Base-by-base conservation (phyloP, 1,140 invertebrate species). In the Sitophilus oryzae region DNA sequence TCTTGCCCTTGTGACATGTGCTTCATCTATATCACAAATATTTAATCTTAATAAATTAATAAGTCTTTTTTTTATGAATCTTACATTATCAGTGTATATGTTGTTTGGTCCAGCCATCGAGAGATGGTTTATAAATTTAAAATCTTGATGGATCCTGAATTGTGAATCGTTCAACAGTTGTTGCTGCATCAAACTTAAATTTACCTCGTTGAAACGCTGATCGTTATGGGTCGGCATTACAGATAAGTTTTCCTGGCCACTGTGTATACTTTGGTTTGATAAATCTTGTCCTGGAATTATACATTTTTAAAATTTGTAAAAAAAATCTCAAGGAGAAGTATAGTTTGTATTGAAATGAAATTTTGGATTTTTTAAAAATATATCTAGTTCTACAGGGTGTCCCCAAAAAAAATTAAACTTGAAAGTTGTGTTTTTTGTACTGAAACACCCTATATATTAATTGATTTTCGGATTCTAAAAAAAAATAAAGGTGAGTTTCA, bases 231-330 rank as follows among this genome's bases (percentile, higher is more conserved):
- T 19, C 8, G 47, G 34, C 14, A 38, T 10, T 18, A 49, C 34
- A n/a, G 36, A 25, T 19, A 47, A 36, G n/a, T 36, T 21, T 2
- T 47, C 45, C 14, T 47, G 45, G 11, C 22, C 18, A 38, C 20
- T 22, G 21, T 58, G 60, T 34, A 66, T 45, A 57, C 58, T 64
- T 37, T 71, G 66, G 56, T 68, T 66, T 1, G 64, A 63, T 20
- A 69, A 48, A 42, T 69, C 65, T 45, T 66, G 63, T 3, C 40
- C 47, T 48, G n/a, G n/a, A n/a, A n/a, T n/a, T n/a, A n/a, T n/a
- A n/a, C n/a, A n/a, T n/a, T n/a, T n/a, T n/a, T n/a, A n/a, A n/a
- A n/a, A n/a, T n/a, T n/a, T n/a, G n/a, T n/a, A n/a, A n/a, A n/a
- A n/a, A n/a, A n/a, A n/a, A n/a, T n/a, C n/a, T n/a, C n/a, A n/a